A percentile compares a stretch with the other conserved stretches of the same genome.
Evolutionary conservation across 2,888 invertebrate genomes (phyloP).

Genomic region (Hydrotaea cyrtoneurina): DNA sequence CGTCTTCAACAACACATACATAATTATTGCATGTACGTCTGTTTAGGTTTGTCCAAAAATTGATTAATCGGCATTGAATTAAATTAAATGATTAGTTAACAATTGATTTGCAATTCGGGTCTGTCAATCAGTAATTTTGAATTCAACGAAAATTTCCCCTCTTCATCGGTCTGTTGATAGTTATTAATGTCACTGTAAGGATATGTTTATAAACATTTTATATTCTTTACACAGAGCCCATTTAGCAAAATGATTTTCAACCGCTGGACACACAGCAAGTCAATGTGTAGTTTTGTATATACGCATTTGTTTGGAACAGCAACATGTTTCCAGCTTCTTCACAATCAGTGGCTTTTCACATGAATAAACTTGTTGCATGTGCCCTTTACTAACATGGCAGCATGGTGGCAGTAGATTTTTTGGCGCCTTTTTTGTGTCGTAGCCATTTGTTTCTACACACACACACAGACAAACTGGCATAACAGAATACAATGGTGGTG

Average conservation of each 20-base stretch:
- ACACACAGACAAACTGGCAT: slow-evolving; percentile 4
- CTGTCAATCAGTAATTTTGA: no score
- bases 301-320: not conserved
- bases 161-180: no score
- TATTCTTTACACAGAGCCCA: not conserved
- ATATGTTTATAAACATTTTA: not conserved
- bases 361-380: slow-evolving; percentile 59
- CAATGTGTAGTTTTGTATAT: not conserved
- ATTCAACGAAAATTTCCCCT: no score
- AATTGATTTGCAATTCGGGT: no score
- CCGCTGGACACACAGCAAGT: no score
- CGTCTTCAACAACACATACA: no score
- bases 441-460: not conserved
- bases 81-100: no score
- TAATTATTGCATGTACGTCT: no score
- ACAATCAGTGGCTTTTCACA: not conserved
- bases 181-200: no score
- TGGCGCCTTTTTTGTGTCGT: slow-evolving; percentile 59
- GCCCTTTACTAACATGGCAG: not conserved
- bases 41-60: no score
- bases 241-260: not conserved
- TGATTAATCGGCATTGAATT: no score
- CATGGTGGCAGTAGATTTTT: slow-evolving; percentile 49
- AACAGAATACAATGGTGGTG: slow-evolving; percentile 11
- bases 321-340: slow-evolving; percentile 17